These are phyloP conservation scores for Lates japonicus DNA, from an alignment of 2,797 vertebrate species.

Conservation along the genomic window DNA sequence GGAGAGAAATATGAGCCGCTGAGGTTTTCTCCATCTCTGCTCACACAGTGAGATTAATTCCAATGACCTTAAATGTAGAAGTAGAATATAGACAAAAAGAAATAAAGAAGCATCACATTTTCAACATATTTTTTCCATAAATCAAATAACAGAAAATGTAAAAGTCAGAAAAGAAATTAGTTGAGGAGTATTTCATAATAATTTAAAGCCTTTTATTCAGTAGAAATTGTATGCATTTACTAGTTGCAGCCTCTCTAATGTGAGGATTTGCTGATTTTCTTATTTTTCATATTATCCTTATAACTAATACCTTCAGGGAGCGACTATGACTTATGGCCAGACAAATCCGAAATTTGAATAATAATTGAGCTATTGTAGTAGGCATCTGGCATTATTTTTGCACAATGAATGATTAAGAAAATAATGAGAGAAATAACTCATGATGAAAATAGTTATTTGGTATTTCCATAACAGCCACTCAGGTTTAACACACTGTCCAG, in stretches of 20 bases:
- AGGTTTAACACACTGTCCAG: not conserved
- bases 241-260: not conserved
- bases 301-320: not conserved
- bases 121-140: not conserved
- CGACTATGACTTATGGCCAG: not conserved
- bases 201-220: not conserved
- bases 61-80: constrained; percentile 21
- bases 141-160: not conserved
- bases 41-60: not conserved
- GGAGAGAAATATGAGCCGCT: constrained; percentile 7
- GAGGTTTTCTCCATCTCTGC: constrained; percentile 14
- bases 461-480: not conserved
- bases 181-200: not conserved
- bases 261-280: not conserved
- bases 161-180: not conserved
- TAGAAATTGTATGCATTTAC: not conserved
- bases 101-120: not conserved
- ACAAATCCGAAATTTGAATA: not conserved
- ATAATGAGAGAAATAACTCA: not conserved
- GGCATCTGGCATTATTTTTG: not conserved
- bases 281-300: not conserved
- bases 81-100: not conserved
- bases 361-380: not conserved
- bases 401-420: not conserved
- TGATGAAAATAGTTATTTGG: not conserved